Conservation (phyloP, 2,797 vertebrate species). For the Onychomys torridus region DNA sequence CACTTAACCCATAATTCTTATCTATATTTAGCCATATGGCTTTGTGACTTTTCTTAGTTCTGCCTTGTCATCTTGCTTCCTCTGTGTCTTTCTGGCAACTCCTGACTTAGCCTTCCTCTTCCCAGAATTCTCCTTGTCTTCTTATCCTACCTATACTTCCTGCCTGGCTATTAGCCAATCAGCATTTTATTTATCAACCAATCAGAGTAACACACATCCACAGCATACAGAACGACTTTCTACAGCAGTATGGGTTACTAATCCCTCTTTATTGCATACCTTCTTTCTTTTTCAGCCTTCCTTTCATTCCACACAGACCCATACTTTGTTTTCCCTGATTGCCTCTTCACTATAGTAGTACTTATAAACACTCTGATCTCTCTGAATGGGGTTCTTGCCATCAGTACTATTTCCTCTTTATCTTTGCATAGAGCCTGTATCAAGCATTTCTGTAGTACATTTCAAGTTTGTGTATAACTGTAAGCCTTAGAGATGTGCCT, state of each 20-base stretch:
- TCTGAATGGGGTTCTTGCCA: background rate
- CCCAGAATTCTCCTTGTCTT: no score
- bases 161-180: no score
- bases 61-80: no score
- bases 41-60: no score
- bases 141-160: no score
- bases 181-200: no score
- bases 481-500: background rate
- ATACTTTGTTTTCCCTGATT: background rate
- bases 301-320: background rate
- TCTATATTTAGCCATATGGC: no score
- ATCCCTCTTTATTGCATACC: background rate
- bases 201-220: no score
- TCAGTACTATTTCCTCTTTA: rapidly evolving
- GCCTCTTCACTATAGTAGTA: background rate
- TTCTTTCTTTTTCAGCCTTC: background rate
- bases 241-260: background rate
- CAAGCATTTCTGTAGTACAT: background rate
- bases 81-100: no score
- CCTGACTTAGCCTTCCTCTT: no score
- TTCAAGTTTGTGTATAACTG: background rate
- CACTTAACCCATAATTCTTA: no score
- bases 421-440: background rate
- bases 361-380: background rate
- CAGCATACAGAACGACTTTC: no score